Conservation (phyloP, 2,888 invertebrate genomes). For the Eupithecia subumbrata region DNA sequence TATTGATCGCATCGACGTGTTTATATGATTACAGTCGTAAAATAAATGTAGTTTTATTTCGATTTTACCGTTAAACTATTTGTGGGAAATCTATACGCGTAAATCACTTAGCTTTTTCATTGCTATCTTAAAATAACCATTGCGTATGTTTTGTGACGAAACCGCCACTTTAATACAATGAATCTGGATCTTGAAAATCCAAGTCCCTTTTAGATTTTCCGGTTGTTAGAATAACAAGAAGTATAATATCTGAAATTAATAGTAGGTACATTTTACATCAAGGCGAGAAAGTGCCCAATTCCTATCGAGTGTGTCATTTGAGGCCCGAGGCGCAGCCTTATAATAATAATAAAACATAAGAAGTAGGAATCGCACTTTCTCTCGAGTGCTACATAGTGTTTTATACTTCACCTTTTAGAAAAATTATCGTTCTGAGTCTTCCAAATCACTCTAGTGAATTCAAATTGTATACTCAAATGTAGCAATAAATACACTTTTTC, state of each 20-base stretch:
- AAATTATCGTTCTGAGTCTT: too few relatives aligned
- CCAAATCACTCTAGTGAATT: too few relatives aligned
- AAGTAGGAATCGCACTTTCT: too few relatives aligned
- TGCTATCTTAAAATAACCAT: constrained; percentile 69
- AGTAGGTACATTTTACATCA: too few relatives aligned
- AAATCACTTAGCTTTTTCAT: constrained; percentile 54
- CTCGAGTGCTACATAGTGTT: too few relatives aligned
- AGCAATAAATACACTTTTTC: too few relatives aligned
- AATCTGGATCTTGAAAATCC: not conserved
- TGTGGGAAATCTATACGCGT: not conserved
- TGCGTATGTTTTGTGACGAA: constrained; percentile 47
- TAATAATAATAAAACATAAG: too few relatives aligned
- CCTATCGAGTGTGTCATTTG: too few relatives aligned
- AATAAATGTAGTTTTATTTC: constrained; percentile 5
- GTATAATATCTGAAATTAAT: not conserved
- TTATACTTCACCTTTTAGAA: too few relatives aligned
- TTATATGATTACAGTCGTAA: constrained; percentile 9
- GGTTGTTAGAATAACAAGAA: not conserved
- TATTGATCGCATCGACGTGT: not conserved
- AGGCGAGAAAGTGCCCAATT: too few relatives aligned
- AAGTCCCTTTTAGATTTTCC: not conserved
- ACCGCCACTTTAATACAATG: not conserved
- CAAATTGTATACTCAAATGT: too few relatives aligned
- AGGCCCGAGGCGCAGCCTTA: too few relatives aligned
- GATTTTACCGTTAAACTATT: constrained; percentile 2